Conservation (phyloP, 2,797 vertebrate species). For the Psittacula derbiana region DNA sequence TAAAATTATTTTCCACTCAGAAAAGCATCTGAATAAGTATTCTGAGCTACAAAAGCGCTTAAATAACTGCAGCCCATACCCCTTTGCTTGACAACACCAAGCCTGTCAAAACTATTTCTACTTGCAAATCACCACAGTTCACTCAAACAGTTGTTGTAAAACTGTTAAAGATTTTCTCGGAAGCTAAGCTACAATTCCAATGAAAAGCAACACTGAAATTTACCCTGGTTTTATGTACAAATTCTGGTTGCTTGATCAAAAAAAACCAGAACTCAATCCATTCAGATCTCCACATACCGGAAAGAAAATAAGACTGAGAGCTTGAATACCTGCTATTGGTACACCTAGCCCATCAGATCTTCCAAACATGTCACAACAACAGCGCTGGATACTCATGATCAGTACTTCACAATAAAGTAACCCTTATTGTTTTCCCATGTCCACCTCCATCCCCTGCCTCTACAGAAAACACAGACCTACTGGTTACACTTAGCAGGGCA, state of each 20-base stretch:
- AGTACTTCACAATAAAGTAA: neutral
- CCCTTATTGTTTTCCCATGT: no score
- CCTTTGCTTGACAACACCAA: neutral
- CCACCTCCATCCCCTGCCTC: accelerated
- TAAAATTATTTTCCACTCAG: neutral
- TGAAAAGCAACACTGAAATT: neutral
- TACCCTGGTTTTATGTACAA: neutral
- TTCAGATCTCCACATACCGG: neutral
- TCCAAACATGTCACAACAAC: neutral
- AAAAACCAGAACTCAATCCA: neutral
- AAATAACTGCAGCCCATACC: neutral
- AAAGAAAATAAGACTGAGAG: neutral
- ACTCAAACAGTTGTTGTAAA: neutral
- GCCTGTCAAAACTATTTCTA: neutral
- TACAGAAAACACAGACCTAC: neutral
- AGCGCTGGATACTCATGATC: neutral
- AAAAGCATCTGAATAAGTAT: neutral
- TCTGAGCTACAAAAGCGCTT: neutral
- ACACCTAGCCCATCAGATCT: no score
- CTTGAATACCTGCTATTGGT: neutral
- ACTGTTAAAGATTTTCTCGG: neutral
- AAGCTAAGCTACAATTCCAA: neutral
- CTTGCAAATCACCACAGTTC: neutral
- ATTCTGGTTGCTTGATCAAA: neutral
- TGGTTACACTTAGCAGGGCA: neutral